Evolutionary conservation across 2,113 vertebrate genomes (phyloP), one percentile per base, ranked within the genome.

Genomic region (Hyperopisus bebe): DNA sequence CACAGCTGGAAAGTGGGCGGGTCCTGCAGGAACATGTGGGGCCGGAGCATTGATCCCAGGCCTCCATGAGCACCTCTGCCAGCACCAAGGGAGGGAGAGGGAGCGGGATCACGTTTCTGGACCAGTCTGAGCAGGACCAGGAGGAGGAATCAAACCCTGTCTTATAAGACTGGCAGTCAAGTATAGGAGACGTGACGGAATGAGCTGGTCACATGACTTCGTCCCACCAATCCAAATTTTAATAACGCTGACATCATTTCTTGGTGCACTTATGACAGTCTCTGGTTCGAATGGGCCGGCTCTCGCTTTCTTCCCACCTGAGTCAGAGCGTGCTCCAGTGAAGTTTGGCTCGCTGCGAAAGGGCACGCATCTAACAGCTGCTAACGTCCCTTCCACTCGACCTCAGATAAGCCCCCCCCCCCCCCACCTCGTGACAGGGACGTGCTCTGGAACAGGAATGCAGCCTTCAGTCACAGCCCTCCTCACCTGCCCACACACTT

Each of bases 391-490:
- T 39, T 27, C 19, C 85, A 31, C 85, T 31, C 8, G 31, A 19
- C n/a, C 85, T 87, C 85, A 87, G 27, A 87, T 21, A 55, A 87
- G 31, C 85, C 46, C n/a, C 50, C 31, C 85, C 85, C 24, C 84
- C 47, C 11, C 58, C 21, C 7, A 27, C n/a, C 62, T 15, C 50
- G 11, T 86, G 31, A 53, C 50, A 0, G 50, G n/a, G 50, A 87
- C n/a, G 8, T 55, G 85, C 17, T 39, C 48, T 19, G 31, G 50
- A 53, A 3, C 47, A 47, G n/a, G 48, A 53, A 86, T 51, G 48
- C 47, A 47, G 84, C 48, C 21, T 53, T 50, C 48, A 51, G 50
- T 51, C 85, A 19, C 47, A 13, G 50, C 85, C 2, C 9, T 39
- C 85, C 85, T 9, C 47, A 47, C 27, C 85, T 87, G 31, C 50